Base-by-base conservation (phyloP, 2,888 invertebrate genomes). In the Drosophila paranaensis region DNA sequence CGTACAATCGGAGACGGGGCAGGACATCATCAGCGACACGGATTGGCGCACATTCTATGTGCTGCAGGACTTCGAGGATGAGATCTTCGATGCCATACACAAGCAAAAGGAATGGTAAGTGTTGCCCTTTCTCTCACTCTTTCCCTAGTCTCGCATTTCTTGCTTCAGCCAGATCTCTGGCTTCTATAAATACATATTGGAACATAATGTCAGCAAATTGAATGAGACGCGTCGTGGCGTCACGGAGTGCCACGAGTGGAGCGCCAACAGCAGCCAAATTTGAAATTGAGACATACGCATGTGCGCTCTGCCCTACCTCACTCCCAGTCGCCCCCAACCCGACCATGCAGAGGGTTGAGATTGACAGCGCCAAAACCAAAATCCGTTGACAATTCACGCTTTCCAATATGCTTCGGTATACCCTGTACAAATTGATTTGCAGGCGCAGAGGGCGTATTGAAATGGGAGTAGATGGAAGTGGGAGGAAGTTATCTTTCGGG, bases 11-110 rank as follows among this genome's bases (percentile, higher is more conserved):
- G 94, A 94, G 90, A 94, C 94, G 82, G 95, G 95, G 65, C 89
- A 93, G 85, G 95, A 95, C 90, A 94, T 94, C 90, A 86, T 94
- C 71, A 93, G 94, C 71, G 95, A 95, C 89, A 75, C 67, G 71
- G 92, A 93, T 50, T 94, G 94, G 92, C 94, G 95, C 84, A 96
- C 95, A 55, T 94, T 95, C 86, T 97, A 95, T 92, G 94, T 97
- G 76, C 89, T 96, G 80, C 94, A 95, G 54, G 94, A 95, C 79
- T 97, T 97, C 91, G 95, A 95, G 82, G 95, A 95, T 71, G 94
- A 94, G 62, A 93, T 94, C 65, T 96, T 94, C 90, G 94, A 95
- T 74, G 93, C 93, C 73, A 94, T 97, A 77, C 94, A 94, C 90
- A 94, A 94, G 91, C 93, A 93, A 81, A 94, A 94, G 87, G 94